Evolutionary conservation across 2,888 invertebrate species (phyloP).

Genomic region (Lasioglossum calceatum): DNA sequence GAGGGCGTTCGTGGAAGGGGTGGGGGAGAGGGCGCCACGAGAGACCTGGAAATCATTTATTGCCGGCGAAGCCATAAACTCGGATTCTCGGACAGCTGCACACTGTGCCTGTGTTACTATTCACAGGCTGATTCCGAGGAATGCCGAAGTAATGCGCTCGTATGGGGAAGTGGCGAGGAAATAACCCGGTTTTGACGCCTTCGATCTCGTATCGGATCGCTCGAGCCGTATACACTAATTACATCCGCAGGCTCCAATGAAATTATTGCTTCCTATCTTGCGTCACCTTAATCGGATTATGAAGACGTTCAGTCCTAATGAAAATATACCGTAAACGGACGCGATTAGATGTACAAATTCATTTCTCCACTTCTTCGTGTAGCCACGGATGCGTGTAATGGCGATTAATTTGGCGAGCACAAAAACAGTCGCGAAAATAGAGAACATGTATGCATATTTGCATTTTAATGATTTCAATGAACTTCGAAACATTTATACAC

Average conservation of each 20-base stretch:
- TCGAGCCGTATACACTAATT: not conserved
- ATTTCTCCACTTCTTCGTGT: not conserved
- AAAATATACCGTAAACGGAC: not conserved
- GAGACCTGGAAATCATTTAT: conserved; percentile 22
- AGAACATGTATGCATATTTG: not conserved
- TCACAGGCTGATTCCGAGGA: not conserved
- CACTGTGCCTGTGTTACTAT: conserved; percentile 1
- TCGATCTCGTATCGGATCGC: conserved; percentile 6
- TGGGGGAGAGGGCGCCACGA: not conserved
- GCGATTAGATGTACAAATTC: not conserved
- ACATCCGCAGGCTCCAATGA: not conserved
- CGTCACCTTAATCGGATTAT: not conserved
- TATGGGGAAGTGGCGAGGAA: not conserved
- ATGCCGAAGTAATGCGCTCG: not conserved
- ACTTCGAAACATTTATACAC: too few species aligned
- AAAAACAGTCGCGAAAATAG: not conserved
- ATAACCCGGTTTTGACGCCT: conserved; percentile 11
- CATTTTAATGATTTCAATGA: too few species aligned
- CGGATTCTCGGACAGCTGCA: not conserved
- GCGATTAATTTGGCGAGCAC: not conserved
- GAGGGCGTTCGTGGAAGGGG: not conserved
- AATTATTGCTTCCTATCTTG: conserved; percentile 13
- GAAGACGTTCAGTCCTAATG: not conserved
- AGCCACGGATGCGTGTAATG: not conserved
- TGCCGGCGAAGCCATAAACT: conserved; percentile 2